phyloP scores from a whole-genome alignment of 2,888 invertebrate genomes.

The Aelia acuminata region DNA sequence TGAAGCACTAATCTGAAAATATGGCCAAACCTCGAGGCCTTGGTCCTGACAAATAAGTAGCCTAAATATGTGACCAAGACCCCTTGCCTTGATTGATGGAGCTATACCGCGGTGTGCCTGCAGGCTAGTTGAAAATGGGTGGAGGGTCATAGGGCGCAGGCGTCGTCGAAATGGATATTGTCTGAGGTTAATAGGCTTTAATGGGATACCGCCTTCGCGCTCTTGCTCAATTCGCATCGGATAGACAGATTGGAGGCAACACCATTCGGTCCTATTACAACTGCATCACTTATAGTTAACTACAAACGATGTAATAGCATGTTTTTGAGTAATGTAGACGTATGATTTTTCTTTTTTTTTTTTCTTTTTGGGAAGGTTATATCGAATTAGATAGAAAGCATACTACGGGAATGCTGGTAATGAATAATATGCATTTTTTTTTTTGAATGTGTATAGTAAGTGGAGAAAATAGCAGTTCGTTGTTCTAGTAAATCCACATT shows the following conservation, averaged over 20 bases:
- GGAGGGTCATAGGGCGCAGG: conserved; percentile 14
- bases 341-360: too few species aligned
- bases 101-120: not conserved
- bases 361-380: too few species aligned
- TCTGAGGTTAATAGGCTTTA: conserved; percentile 30
- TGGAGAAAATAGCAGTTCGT: too few species aligned
- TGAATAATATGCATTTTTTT: too few species aligned
- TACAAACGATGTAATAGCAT: not conserved
- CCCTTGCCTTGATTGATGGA: conserved; percentile 8
- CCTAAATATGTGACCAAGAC: conserved; percentile 39
- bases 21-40: conserved; percentile 16
- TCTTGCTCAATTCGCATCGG: not conserved
- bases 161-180: conserved; percentile 35
- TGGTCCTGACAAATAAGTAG: conserved; percentile 44
- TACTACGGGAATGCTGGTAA: too few species aligned
- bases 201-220: not conserved
- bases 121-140: conserved; percentile 7
- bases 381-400: too few species aligned
- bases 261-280: not conserved
- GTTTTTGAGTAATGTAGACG: too few species aligned
- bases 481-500: too few species aligned
- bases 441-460: too few species aligned
- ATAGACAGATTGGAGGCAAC: not conserved
- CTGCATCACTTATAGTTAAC: not conserved
- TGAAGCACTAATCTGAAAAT: conserved; percentile 23